Base-by-base conservation (phyloP, 2,113 vertebrate genomes). In the Cyanistes caeruleus region DNA sequence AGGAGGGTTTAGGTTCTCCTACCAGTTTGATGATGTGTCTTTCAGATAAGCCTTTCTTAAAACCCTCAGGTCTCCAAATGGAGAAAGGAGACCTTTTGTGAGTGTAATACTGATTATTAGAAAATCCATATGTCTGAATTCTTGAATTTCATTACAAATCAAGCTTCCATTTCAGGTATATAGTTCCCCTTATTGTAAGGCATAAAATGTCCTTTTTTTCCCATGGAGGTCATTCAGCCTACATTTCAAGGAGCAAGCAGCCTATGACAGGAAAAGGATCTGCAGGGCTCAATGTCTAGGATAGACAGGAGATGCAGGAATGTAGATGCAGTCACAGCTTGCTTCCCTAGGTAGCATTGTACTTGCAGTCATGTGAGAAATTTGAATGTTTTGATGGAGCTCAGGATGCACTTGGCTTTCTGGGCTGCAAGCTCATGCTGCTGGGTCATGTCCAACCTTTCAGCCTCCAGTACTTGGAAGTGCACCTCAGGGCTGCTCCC, bases 281-380 rank as follows among this genome's bases (percentile, higher is more conserved):
- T 80, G 37, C 19, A 53, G 31, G 13, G 23, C n/a, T 93, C 46
- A 5, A 15, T 30, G 30, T 58, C 51, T 25, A 35, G 43, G 21
- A 18, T 11, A 51, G 53, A 46, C 91, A 53, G 55, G 30, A 80
- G 39, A 39, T 7, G 46, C 37, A 27, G 37, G 15, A 21, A 43
- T 33, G 37, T 25, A 65, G 72, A 55, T 35, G 13, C 28, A 46
- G 15, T 46, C 63, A 43, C 25, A 25, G 28, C 21, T 87, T 77
- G 18, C 37, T 90, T 85, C 69, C 7, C 2, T n/a, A 46, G 31
- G 11, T 44, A 56, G 18, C 0, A 0, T 33, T 53, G 41, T 72
- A 23, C 28, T 37, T 73, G 22, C 30, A 79, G n/a, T 53, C 51
- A 28, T 12, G 18, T 18, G n/a, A 69, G n/a, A 69, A 88, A 79